Evolutionary conservation across 2,113 vertebrate species (phyloP).

Genomic region (Hippopotamus amphibius): DNA sequence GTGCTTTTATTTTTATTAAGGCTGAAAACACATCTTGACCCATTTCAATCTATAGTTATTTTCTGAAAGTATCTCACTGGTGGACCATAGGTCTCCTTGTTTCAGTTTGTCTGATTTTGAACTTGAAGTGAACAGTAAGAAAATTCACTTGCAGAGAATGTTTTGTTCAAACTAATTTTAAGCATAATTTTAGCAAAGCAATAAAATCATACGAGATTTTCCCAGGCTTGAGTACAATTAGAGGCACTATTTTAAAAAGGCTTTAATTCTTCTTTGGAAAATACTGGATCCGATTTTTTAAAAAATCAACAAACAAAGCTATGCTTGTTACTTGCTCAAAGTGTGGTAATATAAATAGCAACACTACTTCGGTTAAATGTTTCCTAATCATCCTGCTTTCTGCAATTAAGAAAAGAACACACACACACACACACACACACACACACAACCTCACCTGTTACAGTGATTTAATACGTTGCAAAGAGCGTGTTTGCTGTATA

Average conservation of each 20-base stretch:
- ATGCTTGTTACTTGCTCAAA: not conserved
- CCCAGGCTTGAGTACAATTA: slow-evolving; percentile 49
- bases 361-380: slow-evolving; percentile 31
- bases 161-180: slow-evolving; percentile 45
- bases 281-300: not conserved
- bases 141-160: slow-evolving; percentile 30
- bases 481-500: not conserved
- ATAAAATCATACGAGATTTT: slow-evolving; percentile 45
- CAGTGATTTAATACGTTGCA: not conserved
- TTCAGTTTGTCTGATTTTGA: slow-evolving; percentile 26
- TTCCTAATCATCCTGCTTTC: slow-evolving; percentile 48
- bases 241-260: slow-evolving; percentile 15
- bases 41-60: slow-evolving; percentile 14
- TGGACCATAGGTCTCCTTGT: not conserved
- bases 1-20: slow-evolving; percentile 36
- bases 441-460: not conserved
- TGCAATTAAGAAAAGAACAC: slow-evolving; percentile 41
- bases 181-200: slow-evolving; percentile 57
- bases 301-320: slow-evolving; percentile 43
- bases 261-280: slow-evolving; percentile 58
- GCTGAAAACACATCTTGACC: not conserved
- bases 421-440: not conserved
- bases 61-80: slow-evolving; percentile 50
- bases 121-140: slow-evolving; percentile 40
- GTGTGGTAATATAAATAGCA: slow-evolving; percentile 49